Percentiles rank a stretch among this genome's conserved stretches.
These are phyloP conservation scores for Rhingia campestris DNA, from an alignment of 2,888 invertebrate species.

Conservation along the genomic window DNA sequence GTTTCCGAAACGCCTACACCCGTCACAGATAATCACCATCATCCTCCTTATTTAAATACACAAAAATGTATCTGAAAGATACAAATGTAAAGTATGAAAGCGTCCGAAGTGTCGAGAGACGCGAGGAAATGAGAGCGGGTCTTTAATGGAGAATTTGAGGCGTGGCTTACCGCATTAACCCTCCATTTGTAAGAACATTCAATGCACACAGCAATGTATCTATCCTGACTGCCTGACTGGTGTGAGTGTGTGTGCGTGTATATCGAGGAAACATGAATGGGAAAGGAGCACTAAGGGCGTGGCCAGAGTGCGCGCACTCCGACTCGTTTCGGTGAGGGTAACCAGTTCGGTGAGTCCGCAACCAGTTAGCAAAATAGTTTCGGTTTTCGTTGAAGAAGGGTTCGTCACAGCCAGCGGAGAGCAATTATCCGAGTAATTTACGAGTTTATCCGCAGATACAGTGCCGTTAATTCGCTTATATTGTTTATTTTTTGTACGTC, in stretches of 20 bases:
- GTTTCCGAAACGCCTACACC: constrained; percentile 74
- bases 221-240: constrained; percentile 30
- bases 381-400: constrained; percentile 81
- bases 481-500: not conserved
- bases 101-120: constrained; percentile 26
- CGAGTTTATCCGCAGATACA: constrained; percentile 52
- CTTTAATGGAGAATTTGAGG: constrained; percentile 65
- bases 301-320: constrained; percentile 65
- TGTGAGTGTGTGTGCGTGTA: constrained; percentile 49
- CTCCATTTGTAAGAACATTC: constrained; percentile 65
- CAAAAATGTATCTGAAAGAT: constrained; percentile 67
- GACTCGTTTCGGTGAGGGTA: constrained; percentile 65
- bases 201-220: constrained; percentile 10
- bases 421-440: constrained; percentile 54
- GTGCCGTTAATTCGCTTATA: constrained; percentile 31
- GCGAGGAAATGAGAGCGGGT: constrained; percentile 61
- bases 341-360: constrained; percentile 75
- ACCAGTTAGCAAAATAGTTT: constrained; percentile 80
- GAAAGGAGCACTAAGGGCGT: constrained; percentile 67
- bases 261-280: constrained; percentile 49
- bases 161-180: constrained; percentile 54
- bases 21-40: constrained; percentile 70
- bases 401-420: constrained; percentile 72
- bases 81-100: constrained; percentile 28
- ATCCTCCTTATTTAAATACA: constrained; percentile 72